Base-by-base conservation (phyloP, 1,140 invertebrate genomes). In the Drosophila carrolli region DNA sequence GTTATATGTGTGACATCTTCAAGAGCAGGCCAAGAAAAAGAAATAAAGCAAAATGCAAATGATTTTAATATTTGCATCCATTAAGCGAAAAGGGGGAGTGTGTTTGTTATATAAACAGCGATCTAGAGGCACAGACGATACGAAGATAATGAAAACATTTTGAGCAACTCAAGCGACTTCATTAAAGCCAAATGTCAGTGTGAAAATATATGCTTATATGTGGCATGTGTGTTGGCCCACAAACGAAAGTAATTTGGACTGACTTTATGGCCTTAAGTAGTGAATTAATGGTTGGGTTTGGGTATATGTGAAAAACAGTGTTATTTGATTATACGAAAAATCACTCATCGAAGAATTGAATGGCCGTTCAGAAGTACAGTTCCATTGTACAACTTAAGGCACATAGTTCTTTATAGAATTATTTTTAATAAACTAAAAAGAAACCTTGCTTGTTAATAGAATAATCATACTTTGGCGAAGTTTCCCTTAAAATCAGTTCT, bases 11-110 rank as follows among this genome's bases (percentile, higher is more conserved):
- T 51, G 72, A 75, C 72, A 75, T 56, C 27, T 27, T 65, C 40
- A 75, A 51, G 71, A 74, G 44, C 50, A 62, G 53, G 46, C 8
- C 44, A 37, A 16, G 8, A 41, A 51, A 57, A 10, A 54, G 11
- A 74, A 51, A 41, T 40, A 37, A 57, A 46, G 37, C 14, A 11
- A 75, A 51, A 66, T 75, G 71, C 73, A 75, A 75, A 66, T 47
- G 16, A 66, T 58, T 47, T 66, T 51, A 75, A 75, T 66, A 66
- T 75, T 75, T 75, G 70, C 72, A 75, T 65, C 27, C 46, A 55
- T 75, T 75, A 16, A 73, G 29, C 14, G 40, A 63, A 75, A 75
- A 75, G 72, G 72, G 72, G 72, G 72, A 75, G 72, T 75, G 72
- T 56, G 59, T 27, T 37, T 29, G 38, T 65, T 66, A 58, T 56